Percentiles rank a stretch among this genome's conserved stretches.
Conservation (phyloP, 1,140 invertebrate genomes). For the Pygmarrhopalites habei region DNA sequence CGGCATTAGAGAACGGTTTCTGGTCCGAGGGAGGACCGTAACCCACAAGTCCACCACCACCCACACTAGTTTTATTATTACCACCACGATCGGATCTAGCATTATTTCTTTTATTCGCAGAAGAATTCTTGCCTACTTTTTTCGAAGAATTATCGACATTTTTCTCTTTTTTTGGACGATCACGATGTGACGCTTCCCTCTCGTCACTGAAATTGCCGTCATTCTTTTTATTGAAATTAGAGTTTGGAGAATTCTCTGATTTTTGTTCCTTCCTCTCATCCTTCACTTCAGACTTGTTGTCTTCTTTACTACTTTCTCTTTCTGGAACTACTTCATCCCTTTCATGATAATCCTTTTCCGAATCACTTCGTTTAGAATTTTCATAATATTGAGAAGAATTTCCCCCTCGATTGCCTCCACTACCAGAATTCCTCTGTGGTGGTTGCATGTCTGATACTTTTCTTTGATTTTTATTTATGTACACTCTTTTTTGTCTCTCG, state of each 20-base stretch:
- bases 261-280: not conserved
- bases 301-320: not conserved
- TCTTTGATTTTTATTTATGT: constrained; percentile 24
- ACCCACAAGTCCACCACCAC: constrained; percentile 27
- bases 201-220: no score
- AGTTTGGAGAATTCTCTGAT: not conserved
- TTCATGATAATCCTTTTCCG: constrained; percentile 7
- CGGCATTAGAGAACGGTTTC: constrained; percentile 25
- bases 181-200: not conserved
- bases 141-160: constrained; percentile 12
- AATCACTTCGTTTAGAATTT: constrained; percentile 13
- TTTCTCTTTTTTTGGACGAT: constrained; percentile 8
- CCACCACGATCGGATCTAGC: constrained; percentile 12
- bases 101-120: constrained; percentile 17
- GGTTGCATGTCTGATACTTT: constrained; percentile 34
- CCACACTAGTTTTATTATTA: constrained; percentile 9
- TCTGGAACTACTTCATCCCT: not conserved
- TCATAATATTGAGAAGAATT: constrained; percentile 7
- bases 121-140: constrained; percentile 11
- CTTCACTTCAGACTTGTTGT: not conserved
- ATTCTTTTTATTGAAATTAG: no score
- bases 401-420: not conserved
- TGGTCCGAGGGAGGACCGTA: constrained; percentile 38
- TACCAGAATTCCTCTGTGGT: constrained; percentile 18
- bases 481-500: constrained; percentile 20